Percentiles rank a stretch among this genome's conserved stretches.
Evolutionary conservation across 2,888 invertebrate genomes (phyloP).

Genomic region (Sinotaia quadrata): DNA sequence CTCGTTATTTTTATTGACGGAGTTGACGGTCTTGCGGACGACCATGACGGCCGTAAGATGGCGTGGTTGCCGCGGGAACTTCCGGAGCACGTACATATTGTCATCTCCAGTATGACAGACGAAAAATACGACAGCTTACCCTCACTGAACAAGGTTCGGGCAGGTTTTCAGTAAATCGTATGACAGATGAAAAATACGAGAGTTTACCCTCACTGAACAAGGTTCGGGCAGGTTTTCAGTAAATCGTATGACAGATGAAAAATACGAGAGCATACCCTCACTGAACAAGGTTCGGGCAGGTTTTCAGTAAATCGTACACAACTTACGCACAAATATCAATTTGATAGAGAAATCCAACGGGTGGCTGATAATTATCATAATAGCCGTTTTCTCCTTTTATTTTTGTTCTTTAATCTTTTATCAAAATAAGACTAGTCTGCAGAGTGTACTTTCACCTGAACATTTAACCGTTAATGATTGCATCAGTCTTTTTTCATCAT

Average conservation of each 20-base stretch:
- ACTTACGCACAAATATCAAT: too few relatives aligned
- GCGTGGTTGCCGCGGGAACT: constrained; percentile 85
- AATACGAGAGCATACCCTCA: constrained; percentile 50
- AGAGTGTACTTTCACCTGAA: too few relatives aligned
- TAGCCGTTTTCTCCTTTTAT: too few relatives aligned
- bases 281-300: constrained; percentile 11
- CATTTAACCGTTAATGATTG: too few relatives aligned
- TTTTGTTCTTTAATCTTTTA: too few relatives aligned
- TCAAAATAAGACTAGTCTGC: too few relatives aligned
- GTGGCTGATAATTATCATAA: too few relatives aligned
- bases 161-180: too few relatives aligned
- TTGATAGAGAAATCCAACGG: too few relatives aligned
- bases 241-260: constrained; percentile 59
- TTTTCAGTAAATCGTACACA: too few relatives aligned
- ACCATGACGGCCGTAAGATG: constrained; percentile 77
- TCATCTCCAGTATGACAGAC: constrained; percentile 72
- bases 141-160: constrained; percentile 23
- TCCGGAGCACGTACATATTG: constrained; percentile 83
- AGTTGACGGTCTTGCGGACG: constrained; percentile 77
- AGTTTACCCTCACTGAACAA: constrained; percentile 44
- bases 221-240: constrained; percentile 1
- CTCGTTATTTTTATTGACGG: constrained; percentile 85
- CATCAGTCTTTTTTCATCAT: too few relatives aligned
- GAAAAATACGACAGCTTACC: constrained; percentile 55
- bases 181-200: constrained; percentile 56